phyloP scores from a whole-genome alignment of 2,888 invertebrate genomes.

The Corbicula japonica region DNA sequence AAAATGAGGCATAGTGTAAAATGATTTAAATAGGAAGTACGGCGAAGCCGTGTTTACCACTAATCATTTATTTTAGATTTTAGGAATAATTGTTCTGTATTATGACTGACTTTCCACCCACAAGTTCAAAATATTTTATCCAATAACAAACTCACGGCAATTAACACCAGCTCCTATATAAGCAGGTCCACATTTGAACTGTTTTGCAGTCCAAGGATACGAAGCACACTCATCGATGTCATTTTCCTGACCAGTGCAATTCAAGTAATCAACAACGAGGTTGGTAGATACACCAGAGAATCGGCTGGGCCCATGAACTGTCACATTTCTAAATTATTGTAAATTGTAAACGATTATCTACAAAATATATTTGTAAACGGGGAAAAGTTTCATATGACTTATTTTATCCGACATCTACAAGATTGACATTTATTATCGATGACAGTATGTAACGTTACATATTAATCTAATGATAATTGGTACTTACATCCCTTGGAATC shows the following conservation, averaged over 20 bases:
- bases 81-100: too few species aligned
- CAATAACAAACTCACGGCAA: constrained; percentile 20
- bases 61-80: too few species aligned
- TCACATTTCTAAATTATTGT: constrained; percentile 9
- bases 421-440: background rate
- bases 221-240: constrained; percentile 34
- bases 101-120: too few species aligned
- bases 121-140: too few species aligned
- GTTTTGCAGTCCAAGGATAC: constrained; percentile 22
- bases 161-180: constrained; percentile 14
- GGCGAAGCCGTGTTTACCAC: too few species aligned
- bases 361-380: background rate
- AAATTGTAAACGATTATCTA: background rate
- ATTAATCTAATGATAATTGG: background rate
- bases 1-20: too few species aligned
- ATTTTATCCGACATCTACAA: background rate
- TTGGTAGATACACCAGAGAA: background rate
- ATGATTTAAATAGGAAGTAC: too few species aligned
- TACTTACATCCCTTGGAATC: background rate
- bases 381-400: background rate
- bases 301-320: background rate
- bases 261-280: constrained; percentile 15
- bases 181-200: background rate
- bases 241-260: constrained; percentile 18
- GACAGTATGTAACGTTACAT: background rate